Conservation (phyloP, 2,888 invertebrate species). For the Drosophila colorata region DNA sequence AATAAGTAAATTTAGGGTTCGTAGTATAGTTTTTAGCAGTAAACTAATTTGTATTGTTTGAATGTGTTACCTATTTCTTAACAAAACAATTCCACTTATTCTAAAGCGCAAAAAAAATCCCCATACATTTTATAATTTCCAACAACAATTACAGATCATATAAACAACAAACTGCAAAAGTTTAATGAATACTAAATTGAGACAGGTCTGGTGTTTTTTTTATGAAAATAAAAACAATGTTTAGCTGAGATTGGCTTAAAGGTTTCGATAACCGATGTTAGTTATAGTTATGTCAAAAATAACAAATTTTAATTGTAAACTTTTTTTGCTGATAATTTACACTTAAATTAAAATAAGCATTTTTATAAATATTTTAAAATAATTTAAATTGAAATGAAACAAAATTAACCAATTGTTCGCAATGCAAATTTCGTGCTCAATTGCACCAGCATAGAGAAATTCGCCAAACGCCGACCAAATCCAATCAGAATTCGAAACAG, state of each 20-base stretch:
- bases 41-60: not conserved
- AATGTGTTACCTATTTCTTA: not conserved
- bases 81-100: not conserved
- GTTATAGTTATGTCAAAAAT: no score
- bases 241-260: no score
- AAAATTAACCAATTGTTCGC: not conserved
- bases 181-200: not conserved
- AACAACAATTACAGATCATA: not conserved
- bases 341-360: not conserved
- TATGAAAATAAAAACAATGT: not conserved
- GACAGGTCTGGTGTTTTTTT: not conserved
- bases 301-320: no score
- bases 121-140: not conserved
- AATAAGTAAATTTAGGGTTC: not conserved
- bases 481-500: not conserved
- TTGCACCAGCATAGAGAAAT: constrained; percentile 5
- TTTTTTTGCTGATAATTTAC: no score
- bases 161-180: not conserved
- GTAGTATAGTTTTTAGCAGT: not conserved
- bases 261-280: no score
- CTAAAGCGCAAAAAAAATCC: not conserved
- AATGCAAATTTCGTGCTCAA: not conserved
- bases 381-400: not conserved
- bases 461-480: not conserved
- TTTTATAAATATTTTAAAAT: no score